phyloP scores from a whole-genome alignment of 2,113 vertebrate species.

The Eclectus roratus region DNA sequence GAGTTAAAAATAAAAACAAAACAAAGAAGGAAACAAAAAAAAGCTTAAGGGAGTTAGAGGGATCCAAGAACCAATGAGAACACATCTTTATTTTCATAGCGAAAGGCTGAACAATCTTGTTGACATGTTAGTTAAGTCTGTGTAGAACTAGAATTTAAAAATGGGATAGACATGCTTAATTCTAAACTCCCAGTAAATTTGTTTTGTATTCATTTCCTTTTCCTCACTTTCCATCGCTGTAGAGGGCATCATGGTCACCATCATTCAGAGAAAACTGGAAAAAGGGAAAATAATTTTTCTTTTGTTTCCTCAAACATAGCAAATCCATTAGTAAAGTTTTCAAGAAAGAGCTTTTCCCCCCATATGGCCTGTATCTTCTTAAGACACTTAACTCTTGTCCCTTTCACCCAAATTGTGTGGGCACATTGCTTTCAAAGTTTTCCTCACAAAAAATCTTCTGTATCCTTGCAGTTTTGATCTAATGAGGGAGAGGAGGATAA shows the following conservation, averaged over 20 bases:
- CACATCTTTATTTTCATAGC: background rate
- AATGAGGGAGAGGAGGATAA: background rate
- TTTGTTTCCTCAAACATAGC: rapidly evolving
- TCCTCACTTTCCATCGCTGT: background rate
- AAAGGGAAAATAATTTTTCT: rapidly evolving
- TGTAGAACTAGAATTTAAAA: background rate
- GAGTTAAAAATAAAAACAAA: background rate
- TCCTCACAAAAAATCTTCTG: background rate
- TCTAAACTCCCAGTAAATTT: background rate
- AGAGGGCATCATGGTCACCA: background rate
- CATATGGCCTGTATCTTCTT: background rate
- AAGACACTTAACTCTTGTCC: background rate
- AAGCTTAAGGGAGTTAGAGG: background rate
- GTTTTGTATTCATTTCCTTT: background rate
- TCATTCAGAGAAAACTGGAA: background rate
- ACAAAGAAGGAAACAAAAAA: background rate
- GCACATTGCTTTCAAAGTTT: background rate
- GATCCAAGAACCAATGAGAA: background rate
- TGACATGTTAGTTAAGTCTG: background rate
- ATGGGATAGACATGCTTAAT: background rate
- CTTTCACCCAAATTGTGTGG: background rate
- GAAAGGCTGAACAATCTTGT: background rate
- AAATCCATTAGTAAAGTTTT: background rate
- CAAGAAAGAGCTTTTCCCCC: background rate
- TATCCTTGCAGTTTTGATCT: background rate